Evolutionary conservation across 2,888 invertebrate genomes (phyloP).

Genomic region (Sinopyrophorus schimmeli): DNA sequence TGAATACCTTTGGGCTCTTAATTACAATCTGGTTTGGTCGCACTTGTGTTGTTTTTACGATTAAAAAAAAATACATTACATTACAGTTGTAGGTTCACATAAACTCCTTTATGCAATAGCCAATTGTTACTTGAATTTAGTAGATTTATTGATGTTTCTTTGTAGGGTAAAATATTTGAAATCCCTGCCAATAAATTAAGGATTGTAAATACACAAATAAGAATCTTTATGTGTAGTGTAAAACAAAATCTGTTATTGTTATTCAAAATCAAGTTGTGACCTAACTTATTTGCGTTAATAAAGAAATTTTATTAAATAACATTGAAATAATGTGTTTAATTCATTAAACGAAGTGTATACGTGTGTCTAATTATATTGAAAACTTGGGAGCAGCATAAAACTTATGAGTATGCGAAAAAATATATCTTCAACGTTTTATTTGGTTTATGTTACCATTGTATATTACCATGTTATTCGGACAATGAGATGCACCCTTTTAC

Average conservation of each 20-base stretch:
- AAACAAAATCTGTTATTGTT: conserved; percentile 55
- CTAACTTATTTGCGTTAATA: conserved; percentile 58
- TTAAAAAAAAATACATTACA: too few species aligned
- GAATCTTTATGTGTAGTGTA: conserved; percentile 55
- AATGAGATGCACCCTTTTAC: too few species aligned
- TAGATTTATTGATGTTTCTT: conserved; percentile 56
- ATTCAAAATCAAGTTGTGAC: conserved; percentile 55
- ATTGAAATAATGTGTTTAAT: too few species aligned
- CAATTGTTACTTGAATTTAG: conserved; percentile 54
- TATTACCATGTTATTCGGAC: too few species aligned
- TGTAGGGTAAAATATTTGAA: conserved; percentile 54
- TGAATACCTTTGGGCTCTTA: conserved; percentile 46
- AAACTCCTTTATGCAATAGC: conserved; percentile 48
- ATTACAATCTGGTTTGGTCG: conserved; percentile 43
- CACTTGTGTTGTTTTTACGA: conserved; percentile 51
- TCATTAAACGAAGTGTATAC: too few species aligned
- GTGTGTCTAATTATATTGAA: too few species aligned
- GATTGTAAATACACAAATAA: conserved; percentile 54
- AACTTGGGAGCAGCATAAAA: too few species aligned
- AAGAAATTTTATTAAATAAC: conserved; percentile 55
- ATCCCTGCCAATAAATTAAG: conserved; percentile 49
- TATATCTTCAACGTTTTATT: too few species aligned
- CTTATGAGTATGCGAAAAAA: too few species aligned
- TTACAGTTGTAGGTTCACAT: conserved; percentile 31
- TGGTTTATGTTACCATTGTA: too few species aligned